Evolutionary conservation across 2,888 invertebrate species (phyloP).

Genomic region (Drosophila koepferae): DNA sequence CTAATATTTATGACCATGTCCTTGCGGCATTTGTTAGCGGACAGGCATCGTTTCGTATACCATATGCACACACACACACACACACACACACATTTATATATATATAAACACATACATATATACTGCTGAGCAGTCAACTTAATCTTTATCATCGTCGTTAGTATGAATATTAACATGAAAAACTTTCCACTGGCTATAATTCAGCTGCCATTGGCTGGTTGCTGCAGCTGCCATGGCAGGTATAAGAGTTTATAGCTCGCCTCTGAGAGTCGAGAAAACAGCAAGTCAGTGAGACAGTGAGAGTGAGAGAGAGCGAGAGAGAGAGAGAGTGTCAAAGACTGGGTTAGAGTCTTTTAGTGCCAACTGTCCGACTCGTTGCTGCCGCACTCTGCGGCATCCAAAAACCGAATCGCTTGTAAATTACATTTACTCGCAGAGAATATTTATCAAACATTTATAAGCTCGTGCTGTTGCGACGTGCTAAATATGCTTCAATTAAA

Average conservation of each 20-base stretch:
- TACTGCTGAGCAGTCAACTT: conserved; percentile 25
- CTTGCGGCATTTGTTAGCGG: conserved; percentile 47
- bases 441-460: background rate
- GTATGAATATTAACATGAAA: conserved; percentile 35
- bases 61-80: conserved; percentile 4
- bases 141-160: conserved; percentile 50
- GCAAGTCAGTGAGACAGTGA: background rate
- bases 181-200: conserved; percentile 33
- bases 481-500: background rate
- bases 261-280: background rate
- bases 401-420: background rate
- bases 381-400: background rate
- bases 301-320: background rate
- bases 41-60: conserved; percentile 27
- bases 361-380: background rate
- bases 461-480: background rate
- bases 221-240: background rate
- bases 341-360: background rate
- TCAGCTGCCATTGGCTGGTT: conserved; percentile 29
- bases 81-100: no score
- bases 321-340: background rate
- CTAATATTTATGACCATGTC: conserved; percentile 66
- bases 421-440: background rate
- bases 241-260: conserved; percentile 11
- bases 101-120: background rate